These are phyloP conservation scores for Cryptus armator DNA, from an alignment of 2,888 invertebrate species.

Conservation along the genomic window DNA sequence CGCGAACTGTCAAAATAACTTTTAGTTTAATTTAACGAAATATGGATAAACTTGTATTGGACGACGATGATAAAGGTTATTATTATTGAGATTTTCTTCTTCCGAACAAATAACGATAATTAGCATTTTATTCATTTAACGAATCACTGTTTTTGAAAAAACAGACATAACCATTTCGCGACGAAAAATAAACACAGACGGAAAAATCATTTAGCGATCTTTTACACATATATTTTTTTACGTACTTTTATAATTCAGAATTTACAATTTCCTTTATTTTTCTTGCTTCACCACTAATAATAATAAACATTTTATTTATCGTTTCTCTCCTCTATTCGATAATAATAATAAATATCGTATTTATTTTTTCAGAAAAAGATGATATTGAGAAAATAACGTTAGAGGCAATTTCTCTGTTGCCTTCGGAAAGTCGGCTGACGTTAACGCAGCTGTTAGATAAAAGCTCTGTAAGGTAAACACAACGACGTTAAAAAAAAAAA, in stretches of 20 bases:
- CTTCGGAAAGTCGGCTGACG: slow-evolving; percentile 83
- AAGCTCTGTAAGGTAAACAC: slow-evolving; percentile 51
- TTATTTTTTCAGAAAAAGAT: slow-evolving; percentile 74
- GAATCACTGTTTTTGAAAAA: too few species aligned
- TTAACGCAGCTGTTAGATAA: slow-evolving; percentile 79
- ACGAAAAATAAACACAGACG: slow-evolving; percentile 3
- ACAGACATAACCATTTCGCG: too few species aligned
- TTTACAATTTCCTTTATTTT: not conserved
- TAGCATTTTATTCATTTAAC: too few species aligned
- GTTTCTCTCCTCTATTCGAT: too few species aligned
- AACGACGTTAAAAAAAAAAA: not conserved
- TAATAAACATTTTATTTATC: not conserved
- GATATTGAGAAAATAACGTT: slow-evolving; percentile 76
- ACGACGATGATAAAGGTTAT: too few species aligned
- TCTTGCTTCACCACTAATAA: not conserved
- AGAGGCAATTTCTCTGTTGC: slow-evolving; percentile 81
- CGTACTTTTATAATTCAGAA: not conserved
- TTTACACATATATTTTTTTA: not conserved
- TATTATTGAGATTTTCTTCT: too few species aligned
- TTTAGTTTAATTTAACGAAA: not conserved
- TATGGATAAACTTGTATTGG: too few species aligned
- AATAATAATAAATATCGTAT: not conserved
- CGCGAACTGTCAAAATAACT: too few species aligned
- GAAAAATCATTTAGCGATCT: not conserved
- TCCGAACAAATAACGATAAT: too few species aligned